Conservation (phyloP, 2,888 invertebrate genomes). For the Sympetrum striolatum region DNA sequence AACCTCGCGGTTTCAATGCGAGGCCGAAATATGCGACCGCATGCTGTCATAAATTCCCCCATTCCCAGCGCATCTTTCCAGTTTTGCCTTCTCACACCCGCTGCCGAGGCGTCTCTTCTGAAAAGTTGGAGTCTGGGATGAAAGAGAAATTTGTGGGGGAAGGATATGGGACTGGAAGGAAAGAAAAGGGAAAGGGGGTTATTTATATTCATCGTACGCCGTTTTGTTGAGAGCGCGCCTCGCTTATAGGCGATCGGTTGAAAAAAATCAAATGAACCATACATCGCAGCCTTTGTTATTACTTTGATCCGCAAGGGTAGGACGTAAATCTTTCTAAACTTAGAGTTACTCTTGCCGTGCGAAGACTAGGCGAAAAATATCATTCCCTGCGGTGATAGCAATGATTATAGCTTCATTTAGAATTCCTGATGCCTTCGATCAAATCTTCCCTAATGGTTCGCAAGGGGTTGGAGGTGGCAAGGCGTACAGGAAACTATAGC, state of each 20-base stretch:
- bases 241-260: neutral
- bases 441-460: too few relatives aligned
- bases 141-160: neutral
- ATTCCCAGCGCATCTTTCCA: neutral
- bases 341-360: too few relatives aligned
- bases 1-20: slow-evolving; percentile 20
- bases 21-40: slow-evolving; percentile 31
- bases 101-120: neutral
- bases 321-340: too few relatives aligned
- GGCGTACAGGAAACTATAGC: too few relatives aligned
- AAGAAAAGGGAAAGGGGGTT: neutral
- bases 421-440: too few relatives aligned
- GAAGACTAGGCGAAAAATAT: too few relatives aligned
- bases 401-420: too few relatives aligned
- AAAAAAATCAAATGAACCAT: too few relatives aligned
- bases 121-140: neutral
- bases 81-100: neutral
- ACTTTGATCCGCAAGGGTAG: too few relatives aligned
- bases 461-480: too few relatives aligned
- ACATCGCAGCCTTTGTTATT: too few relatives aligned
- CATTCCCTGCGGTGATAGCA: too few relatives aligned
- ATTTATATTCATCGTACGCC: neutral
- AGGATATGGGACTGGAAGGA: neutral
- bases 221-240: neutral
- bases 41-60: slow-evolving; percentile 37